A percentile compares a stretch with the other conserved stretches of the same genome.
phyloP scores from a whole-genome alignment of 30 jellyfish, hydroid and myxozoan genomes.

The Aurelia sp. region DNA sequence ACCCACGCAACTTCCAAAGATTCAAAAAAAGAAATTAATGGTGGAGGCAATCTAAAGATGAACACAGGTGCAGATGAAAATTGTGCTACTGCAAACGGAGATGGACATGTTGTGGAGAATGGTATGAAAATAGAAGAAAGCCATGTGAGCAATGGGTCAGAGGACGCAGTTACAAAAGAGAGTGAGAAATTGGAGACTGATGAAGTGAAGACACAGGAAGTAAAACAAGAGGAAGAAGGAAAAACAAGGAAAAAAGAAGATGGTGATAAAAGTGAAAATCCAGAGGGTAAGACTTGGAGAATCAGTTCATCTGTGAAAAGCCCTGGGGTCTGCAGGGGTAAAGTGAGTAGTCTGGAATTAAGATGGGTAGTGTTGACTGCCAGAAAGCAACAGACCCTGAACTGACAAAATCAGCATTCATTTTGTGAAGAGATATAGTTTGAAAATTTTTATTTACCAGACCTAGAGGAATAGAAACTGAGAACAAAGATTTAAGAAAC shows the following conservation, averaged over 20 bases:
- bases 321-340: not conserved
- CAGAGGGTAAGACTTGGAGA: constrained; percentile 10
- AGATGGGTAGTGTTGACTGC: too few species aligned
- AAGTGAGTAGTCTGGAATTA: not conserved
- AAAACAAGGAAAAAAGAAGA: not conserved
- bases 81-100: constrained; percentile 23
- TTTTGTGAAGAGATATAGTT: constrained; percentile 6
- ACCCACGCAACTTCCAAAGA: not conserved
- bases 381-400: too few species aligned
- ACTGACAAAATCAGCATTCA: too few species aligned
- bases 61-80: not conserved
- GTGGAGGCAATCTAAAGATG: not conserved
- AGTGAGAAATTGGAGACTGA: not conserved
- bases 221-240: not conserved
- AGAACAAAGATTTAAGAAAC: too few species aligned
- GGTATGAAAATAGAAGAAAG: not conserved
- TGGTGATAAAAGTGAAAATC: constrained; percentile 7
- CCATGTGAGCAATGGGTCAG: not conserved
- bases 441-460: not conserved
- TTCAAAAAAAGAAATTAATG: not conserved
- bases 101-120: constrained; percentile 8
- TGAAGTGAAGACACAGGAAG: not conserved
- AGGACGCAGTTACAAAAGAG: not conserved
- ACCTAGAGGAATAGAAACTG: too few species aligned
- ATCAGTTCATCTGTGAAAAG: not conserved